These are phyloP conservation scores for Danio choprae DNA, from an alignment of 2,797 vertebrate genomes.

Conservation along the genomic window DNA sequence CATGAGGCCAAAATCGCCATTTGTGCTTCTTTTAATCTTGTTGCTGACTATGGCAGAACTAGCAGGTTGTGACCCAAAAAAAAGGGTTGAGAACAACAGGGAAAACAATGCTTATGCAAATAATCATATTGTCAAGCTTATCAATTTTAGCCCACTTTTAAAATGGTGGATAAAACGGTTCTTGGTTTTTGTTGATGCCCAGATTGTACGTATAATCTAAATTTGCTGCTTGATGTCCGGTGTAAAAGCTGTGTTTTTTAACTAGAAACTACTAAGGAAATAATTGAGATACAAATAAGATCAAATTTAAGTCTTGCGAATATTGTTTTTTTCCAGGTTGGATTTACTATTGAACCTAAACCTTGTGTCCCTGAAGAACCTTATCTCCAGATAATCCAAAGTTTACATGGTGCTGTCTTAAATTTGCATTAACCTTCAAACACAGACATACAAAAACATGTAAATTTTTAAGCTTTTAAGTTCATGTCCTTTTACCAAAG, in stretches of 20 bases:
- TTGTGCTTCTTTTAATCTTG: background rate
- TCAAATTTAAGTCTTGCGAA: background rate
- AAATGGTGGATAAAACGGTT: background rate
- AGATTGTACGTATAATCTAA: background rate
- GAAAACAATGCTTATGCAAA: conserved; percentile 5
- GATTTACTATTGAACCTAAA: conserved; percentile 6
- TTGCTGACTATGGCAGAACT: background rate
- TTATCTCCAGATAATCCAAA: conserved; percentile 2
- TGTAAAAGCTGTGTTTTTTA: background rate
- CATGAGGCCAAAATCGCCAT: background rate
- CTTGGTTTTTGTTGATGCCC: background rate
- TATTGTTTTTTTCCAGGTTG: background rate
- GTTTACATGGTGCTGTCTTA: conserved; percentile 14
- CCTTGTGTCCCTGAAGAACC: background rate
- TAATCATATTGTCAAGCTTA: background rate
- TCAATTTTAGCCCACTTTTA: background rate
- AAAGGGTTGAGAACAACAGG: background rate
- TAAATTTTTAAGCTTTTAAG: conserved; percentile 43
- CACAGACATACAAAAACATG: conserved; percentile 32
- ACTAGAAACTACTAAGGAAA: background rate
- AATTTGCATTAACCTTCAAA: conserved; percentile 40
- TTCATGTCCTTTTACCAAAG: conserved; percentile 63
- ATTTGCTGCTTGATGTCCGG: background rate
- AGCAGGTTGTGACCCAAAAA: background rate
- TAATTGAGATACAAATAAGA: background rate